Conservation (phyloP, 2,797 vertebrate genomes). For the Poliocrania exsul region DNA sequence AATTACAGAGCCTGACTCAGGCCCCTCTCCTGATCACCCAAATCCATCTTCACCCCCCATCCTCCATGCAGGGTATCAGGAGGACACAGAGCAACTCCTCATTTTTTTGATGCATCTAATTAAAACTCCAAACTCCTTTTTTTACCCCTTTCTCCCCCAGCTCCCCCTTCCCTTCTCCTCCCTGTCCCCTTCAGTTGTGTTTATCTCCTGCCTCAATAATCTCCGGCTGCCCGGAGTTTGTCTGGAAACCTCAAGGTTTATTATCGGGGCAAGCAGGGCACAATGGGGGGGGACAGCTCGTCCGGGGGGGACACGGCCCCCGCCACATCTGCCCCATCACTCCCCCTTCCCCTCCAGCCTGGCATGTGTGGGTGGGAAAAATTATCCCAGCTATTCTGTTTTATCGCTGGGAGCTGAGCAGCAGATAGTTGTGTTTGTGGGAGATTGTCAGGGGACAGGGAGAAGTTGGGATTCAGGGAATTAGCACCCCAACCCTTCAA, state of each 20-base stretch:
- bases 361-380: slow-evolving; percentile 79
- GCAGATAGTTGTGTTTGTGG: slow-evolving; percentile 58
- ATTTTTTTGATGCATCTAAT: neutral
- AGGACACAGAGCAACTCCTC: neutral
- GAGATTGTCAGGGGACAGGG: slow-evolving; percentile 28
- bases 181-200: slow-evolving; percentile 53
- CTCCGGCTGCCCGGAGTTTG: slow-evolving; percentile 69
- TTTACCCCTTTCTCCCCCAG: neutral
- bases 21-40: neutral
- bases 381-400: slow-evolving; percentile 74
- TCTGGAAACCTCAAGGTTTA: slow-evolving; percentile 77
- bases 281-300: slow-evolving; percentile 49
- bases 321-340: slow-evolving; percentile 35
- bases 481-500: rapidly evolving
- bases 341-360: slow-evolving; percentile 42
- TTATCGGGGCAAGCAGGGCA: slow-evolving; percentile 74
- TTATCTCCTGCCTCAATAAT: slow-evolving; percentile 77
- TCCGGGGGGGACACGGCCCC: slow-evolving; percentile 61
- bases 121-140: slow-evolving; percentile 8
- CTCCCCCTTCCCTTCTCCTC: neutral
- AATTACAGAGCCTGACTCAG: neutral
- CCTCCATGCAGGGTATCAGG: rapidly evolving
- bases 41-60: neutral
- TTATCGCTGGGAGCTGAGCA: slow-evolving; percentile 61
- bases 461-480: neutral